Percentiles rank a stretch among this genome's conserved stretches.
Evolutionary conservation across 2,113 vertebrate genomes (phyloP).

Genomic region (Prochilodus magdalenae): DNA sequence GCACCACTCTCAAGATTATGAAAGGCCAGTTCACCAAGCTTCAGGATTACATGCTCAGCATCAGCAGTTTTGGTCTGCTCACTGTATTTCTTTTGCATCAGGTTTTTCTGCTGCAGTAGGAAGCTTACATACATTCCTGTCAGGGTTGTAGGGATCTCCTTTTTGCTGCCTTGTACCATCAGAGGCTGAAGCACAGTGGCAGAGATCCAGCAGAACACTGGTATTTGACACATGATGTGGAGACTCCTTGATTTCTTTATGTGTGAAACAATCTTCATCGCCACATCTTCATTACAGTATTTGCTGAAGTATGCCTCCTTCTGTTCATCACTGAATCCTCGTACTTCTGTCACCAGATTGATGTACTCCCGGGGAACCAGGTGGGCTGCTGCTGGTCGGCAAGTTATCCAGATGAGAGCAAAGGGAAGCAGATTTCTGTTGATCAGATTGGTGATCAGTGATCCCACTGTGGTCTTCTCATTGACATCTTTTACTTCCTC

Average conservation of each 20-base stretch:
- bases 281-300: not conserved
- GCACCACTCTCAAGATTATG: not conserved
- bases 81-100: not conserved
- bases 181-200: slow-evolving; percentile 6
- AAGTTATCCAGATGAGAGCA: slow-evolving; percentile 2
- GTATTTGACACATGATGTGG: slow-evolving; percentile 10
- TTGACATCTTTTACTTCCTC: not conserved
- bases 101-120: not conserved
- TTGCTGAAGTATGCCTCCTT: not conserved
- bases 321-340: not conserved
- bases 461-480: not conserved
- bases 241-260: slow-evolving; percentile 12
- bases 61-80: not conserved
- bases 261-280: not conserved
- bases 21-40: not conserved
- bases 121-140: slow-evolving; percentile 8
- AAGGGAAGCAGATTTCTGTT: not conserved
- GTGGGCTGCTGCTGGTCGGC: not conserved
- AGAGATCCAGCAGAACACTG: slow-evolving; percentile 12
- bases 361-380: not conserved
- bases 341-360: not conserved
- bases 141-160: not conserved
- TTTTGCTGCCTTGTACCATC: not conserved
- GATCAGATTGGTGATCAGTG: not conserved
- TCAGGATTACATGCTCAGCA: not conserved